These are phyloP conservation scores for Sinelater perroti DNA, from an alignment of 2,888 invertebrate species.

Conservation along the genomic window DNA sequence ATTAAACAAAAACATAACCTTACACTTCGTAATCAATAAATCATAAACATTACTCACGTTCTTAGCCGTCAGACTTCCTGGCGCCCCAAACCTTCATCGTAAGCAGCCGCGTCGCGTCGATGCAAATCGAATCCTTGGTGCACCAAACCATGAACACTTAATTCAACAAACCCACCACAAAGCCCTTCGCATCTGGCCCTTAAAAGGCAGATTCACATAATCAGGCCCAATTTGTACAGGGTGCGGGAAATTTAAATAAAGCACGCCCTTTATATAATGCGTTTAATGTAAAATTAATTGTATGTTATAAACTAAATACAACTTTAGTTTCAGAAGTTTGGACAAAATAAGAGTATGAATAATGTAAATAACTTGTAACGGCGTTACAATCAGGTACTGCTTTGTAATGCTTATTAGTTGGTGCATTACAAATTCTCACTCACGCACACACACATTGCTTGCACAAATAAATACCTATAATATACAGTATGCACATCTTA, in stretches of 20 bases:
- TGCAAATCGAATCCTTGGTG: too few relatives aligned
- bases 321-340: constrained; percentile 38
- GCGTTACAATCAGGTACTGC: constrained; percentile 46
- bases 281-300: constrained; percentile 36
- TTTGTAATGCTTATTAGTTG: constrained; percentile 34
- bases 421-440: constrained; percentile 32
- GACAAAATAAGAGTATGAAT: constrained; percentile 37
- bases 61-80: too few relatives aligned
- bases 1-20: too few relatives aligned
- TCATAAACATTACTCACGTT: too few relatives aligned
- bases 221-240: not conserved
- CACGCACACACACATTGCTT: constrained; percentile 30
- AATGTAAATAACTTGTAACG: constrained; percentile 35
- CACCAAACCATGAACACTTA: too few relatives aligned
- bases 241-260: not conserved
- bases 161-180: too few relatives aligned
- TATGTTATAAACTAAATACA: constrained; percentile 37
- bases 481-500: constrained; percentile 29
- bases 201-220: not conserved
- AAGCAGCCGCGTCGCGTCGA: too few relatives aligned
- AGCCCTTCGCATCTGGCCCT: too few relatives aligned
- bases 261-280: constrained; percentile 18
- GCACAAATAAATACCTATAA: constrained; percentile 33
- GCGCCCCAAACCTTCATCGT: too few relatives aligned
- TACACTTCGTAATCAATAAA: too few relatives aligned